A percentile compares a stretch with the other conserved stretches of the same genome.
These are phyloP conservation scores for Lagenorhynchus albirostris DNA, from an alignment of 2,113 vertebrate genomes.

Conservation along the genomic window DNA sequence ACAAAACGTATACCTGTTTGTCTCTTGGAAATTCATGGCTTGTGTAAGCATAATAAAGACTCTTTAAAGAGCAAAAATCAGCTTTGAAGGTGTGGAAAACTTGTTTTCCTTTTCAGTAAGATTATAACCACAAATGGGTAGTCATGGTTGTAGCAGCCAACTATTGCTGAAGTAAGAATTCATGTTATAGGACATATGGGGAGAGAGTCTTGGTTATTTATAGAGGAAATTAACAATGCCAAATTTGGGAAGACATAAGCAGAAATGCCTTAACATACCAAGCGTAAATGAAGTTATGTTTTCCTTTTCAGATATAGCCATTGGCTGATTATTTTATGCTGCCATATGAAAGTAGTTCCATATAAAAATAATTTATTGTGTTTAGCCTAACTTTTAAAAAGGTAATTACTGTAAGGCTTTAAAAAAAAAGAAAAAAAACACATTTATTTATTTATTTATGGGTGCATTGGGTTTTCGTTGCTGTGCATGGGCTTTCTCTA, in stretches of 20 bases:
- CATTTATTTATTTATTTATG: too few relatives aligned
- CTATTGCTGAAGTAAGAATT: background rate
- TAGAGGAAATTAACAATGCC: background rate
- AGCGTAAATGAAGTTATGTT: background rate
- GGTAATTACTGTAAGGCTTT: background rate
- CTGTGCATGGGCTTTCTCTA: too few relatives aligned
- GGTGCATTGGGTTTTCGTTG: too few relatives aligned
- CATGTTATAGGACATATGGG: background rate
- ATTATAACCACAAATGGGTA: background rate
- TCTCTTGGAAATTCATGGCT: background rate
- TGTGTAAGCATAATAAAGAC: background rate
- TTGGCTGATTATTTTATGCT: background rate
- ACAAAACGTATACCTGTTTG: background rate
- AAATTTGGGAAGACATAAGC: background rate
- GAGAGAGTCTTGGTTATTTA: background rate
- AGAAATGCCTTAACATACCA: background rate
- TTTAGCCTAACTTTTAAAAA: background rate
- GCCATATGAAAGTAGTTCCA: background rate
- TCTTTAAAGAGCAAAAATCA: background rate
- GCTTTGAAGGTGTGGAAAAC: background rate
- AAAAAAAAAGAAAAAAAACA: too few relatives aligned
- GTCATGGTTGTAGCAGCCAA: background rate
- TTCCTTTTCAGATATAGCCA: background rate
- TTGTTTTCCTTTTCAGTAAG: background rate
- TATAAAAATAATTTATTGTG: background rate